Evolutionary conservation across 2,888 invertebrate species (phyloP).

Genomic region (Ophion ellenae): DNA sequence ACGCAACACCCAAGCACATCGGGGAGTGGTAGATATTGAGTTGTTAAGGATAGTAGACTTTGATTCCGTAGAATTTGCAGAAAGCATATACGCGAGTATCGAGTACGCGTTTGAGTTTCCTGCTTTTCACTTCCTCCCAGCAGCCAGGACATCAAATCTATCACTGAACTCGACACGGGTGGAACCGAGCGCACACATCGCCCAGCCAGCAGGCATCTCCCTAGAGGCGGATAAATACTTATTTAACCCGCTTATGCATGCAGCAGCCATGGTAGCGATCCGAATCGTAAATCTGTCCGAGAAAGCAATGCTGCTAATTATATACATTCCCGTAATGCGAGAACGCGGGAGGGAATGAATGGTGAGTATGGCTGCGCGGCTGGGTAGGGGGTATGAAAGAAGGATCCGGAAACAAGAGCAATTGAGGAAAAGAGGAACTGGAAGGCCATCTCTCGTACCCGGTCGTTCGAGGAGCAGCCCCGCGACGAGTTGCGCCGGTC

Average conservation of each 20-base stretch:
- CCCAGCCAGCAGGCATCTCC: conserved; percentile 76
- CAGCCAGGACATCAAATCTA: conserved; percentile 77
- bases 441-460: conserved; percentile 11
- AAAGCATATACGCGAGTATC: conserved; percentile 41
- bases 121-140: conserved; percentile 30
- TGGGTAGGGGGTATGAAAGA: conserved; percentile 36
- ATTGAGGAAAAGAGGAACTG: conserved; percentile 68
- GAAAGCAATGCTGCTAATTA: conserved; percentile 83
- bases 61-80: conserved; percentile 14
- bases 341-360: conserved; percentile 63
- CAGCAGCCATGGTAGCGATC: conserved; percentile 81
- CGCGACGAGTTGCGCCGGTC: conserved; percentile 28
- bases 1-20: conserved; percentile 26
- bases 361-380: conserved; percentile 50
- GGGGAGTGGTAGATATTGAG: conserved; percentile 8
- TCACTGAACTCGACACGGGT: conserved; percentile 72
- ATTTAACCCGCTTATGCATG: conserved; percentile 83
- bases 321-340: conserved; percentile 82
- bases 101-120: conserved; percentile 64
- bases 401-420: conserved; percentile 65
- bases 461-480: conserved; percentile 42
- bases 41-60: background rate
- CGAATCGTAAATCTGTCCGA: conserved; percentile 83
- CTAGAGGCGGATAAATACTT: conserved; percentile 84
- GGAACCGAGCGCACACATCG: conserved; percentile 59